A percentile compares a stretch with the other conserved stretches of the same genome.
These are phyloP conservation scores for Invenusta paracnida DNA, from an alignment of 2,888 invertebrate species.

Conservation along the genomic window DNA sequence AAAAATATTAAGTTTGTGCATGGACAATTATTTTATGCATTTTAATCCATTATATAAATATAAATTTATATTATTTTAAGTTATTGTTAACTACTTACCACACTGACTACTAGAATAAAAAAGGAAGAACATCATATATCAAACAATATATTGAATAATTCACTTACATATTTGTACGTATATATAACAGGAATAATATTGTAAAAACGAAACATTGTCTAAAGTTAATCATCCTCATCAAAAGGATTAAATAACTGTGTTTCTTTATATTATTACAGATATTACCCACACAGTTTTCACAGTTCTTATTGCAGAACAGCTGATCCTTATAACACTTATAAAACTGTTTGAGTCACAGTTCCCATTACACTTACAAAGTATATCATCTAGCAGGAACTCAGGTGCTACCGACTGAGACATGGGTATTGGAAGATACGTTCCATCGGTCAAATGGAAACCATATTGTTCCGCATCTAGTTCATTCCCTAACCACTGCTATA, in stretches of 20 bases:
- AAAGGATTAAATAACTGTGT: constrained; percentile 14
- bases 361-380: constrained; percentile 9
- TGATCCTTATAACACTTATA: not conserved
- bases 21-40: not conserved
- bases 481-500: not conserved
- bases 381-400: constrained; percentile 23
- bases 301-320: constrained; percentile 23
- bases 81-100: not conserved
- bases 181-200: not conserved
- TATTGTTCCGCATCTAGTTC: constrained; percentile 13
- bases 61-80: not conserved
- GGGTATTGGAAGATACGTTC: not conserved
- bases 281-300: constrained; percentile 9
- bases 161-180: not conserved
- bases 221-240: constrained; percentile 29
- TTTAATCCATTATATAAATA: too few relatives aligned
- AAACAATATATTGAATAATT: not conserved
- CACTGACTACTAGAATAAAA: not conserved
- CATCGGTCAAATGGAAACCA: constrained; percentile 13
- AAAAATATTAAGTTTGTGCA: too few relatives aligned
- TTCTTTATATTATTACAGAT: constrained; percentile 1
- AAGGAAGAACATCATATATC: not conserved
- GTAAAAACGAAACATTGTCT: constrained; percentile 18
- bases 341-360: constrained; percentile 14
- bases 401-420: not conserved